These are phyloP conservation scores for Hemicordylus capensis DNA, from an alignment of 2,113 vertebrate genomes.

Conservation along the genomic window DNA sequence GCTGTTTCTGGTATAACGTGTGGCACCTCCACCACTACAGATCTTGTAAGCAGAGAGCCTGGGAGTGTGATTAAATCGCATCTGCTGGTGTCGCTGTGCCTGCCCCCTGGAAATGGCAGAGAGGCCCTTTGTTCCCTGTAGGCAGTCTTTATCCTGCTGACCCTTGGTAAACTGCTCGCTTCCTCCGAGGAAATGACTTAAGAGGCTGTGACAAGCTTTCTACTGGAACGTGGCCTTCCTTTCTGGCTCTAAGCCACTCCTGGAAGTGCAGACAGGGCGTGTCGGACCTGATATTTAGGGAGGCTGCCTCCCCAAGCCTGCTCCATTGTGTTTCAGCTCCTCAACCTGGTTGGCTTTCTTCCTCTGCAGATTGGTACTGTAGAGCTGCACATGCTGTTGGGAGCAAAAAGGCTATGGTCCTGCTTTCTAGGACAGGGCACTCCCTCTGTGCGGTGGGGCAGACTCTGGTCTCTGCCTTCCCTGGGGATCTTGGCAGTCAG, in stretches of 20 bases:
- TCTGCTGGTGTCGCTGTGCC: not conserved
- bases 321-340: too few species aligned
- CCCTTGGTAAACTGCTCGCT: not conserved
- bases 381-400: not conserved
- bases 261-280: not conserved
- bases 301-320: not conserved
- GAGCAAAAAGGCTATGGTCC: not conserved
- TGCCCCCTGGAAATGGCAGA: conserved; percentile 1
- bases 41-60: not conserved
- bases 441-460: not conserved
- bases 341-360: not conserved
- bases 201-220: not conserved
- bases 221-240: not conserved
- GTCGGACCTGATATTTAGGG: not conserved
- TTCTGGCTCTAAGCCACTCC: not conserved
- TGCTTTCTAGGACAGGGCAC: not conserved
- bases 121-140: conserved; percentile 8
- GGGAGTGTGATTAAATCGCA: not conserved
- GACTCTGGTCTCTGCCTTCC: not conserved
- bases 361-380: not conserved
- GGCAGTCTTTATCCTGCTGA: not conserved
- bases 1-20: too few species aligned
- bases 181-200: not conserved
- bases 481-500: not conserved
- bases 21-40: rapidly evolving